Base-by-base conservation (phyloP, 37 sponge, comb jelly and placozoan genomes). In the Eunapius fragilis region DNA sequence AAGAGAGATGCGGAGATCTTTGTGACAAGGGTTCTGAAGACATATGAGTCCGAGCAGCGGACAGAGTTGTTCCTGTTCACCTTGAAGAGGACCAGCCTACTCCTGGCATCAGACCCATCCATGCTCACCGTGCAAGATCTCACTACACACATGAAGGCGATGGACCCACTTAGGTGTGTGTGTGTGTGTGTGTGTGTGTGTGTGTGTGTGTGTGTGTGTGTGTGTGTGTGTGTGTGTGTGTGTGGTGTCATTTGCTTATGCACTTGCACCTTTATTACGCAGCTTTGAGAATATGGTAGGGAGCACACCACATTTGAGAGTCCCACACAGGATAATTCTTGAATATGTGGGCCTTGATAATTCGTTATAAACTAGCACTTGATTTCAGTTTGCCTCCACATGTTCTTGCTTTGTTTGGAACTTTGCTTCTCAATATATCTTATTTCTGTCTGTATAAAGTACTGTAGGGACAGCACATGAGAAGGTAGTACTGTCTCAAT, bases 1-100 rank as follows among this genome's bases (percentile, higher is more conserved):
- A 70, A 35, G 76, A 89, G 82, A 84, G 87, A 93, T 49, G 80
- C 85, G 33, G 82, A 89, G 83, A 85, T 91, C 80, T 94, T 91
- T 85, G 91, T 87, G 67, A 38, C 82, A 77, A 49, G 88, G 31
- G 94, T 86, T 3, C 74, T 69, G 69, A 85, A 89, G 74, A 48
- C 86, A 71, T 88, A 89, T 84, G 32, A 71, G 79, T 69, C 72
- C 5, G 58, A 83, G 25, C 77, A 88, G 11, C 26, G 71, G 13
- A 71, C 68, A 0, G 68, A 79, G 67, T 73, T 96, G 82, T 89
- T 96, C 67, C 69, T 80, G 85, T 87, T 96, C 37, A 34, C 74
- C 37, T 79, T 96, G 67, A 47, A 88, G 27, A 77, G 79, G 10
- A 72, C 78, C 78, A 74, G 71, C 69, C 73, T 96, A 25, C 68